Evolutionary conservation across 2,888 invertebrate species (phyloP).

Genomic region (Saturnia pavonia): DNA sequence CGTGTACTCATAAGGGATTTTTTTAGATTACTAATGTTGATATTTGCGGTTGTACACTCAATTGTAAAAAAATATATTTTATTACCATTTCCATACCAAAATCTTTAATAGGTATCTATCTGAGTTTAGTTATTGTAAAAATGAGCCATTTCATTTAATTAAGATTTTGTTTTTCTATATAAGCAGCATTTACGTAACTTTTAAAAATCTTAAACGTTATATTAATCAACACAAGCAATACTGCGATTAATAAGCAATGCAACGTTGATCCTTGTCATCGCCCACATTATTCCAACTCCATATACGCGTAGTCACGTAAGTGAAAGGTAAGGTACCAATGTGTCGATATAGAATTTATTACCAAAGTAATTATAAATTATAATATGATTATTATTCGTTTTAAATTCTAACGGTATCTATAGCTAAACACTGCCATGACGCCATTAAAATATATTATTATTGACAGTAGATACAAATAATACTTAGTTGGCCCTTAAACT

Average conservation of each 20-base stretch:
- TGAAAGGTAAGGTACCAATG: conserved; percentile 25
- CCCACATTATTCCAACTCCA: conserved; percentile 20
- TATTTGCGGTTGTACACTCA: too few relatives aligned
- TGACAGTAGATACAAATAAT: too few relatives aligned
- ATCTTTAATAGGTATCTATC: too few relatives aligned
- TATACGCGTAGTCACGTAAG: conserved; percentile 28
- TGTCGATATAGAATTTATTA: conserved; percentile 13
- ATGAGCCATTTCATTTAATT: too few relatives aligned
- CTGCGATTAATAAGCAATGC: not conserved
- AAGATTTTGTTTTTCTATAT: not conserved
- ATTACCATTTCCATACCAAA: too few relatives aligned
- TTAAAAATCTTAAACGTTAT: not conserved
- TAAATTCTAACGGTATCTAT: not conserved
- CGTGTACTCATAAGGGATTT: too few relatives aligned
- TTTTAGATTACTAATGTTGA: too few relatives aligned
- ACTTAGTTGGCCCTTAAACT: too few relatives aligned
- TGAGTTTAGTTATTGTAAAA: too few relatives aligned
- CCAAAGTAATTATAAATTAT: conserved; percentile 19
- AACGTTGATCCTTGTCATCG: conserved; percentile 18
- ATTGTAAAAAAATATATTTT: too few relatives aligned
- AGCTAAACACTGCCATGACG: not conserved
- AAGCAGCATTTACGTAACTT: not conserved
- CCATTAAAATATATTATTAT: too few relatives aligned
- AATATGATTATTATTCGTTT: not conserved
- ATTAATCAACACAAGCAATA: not conserved